A percentile compares a stretch with the other conserved stretches of the same genome.
Conservation (phyloP, 2,113 vertebrate genomes). For the Halcyon senegalensis region DNA sequence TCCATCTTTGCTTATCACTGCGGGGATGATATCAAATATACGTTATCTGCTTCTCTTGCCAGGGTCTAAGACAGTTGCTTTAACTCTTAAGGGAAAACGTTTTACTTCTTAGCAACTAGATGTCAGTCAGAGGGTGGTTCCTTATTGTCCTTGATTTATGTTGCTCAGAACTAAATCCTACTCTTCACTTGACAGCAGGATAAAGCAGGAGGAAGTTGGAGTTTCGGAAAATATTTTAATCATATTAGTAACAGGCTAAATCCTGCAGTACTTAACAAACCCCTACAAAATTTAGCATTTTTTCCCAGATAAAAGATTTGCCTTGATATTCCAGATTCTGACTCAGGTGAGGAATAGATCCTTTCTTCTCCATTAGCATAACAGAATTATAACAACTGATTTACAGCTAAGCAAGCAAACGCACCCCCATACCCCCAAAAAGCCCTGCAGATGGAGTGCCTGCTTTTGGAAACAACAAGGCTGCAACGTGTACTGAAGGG, state of each 20-base stretch:
- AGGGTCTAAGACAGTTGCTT: background rate
- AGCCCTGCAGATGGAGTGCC: background rate
- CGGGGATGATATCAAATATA: conserved; percentile 14
- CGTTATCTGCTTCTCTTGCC: background rate
- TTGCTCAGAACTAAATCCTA: conserved; percentile 19
- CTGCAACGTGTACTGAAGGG: background rate
- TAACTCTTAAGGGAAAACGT: background rate
- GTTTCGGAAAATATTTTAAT: conserved; percentile 22
- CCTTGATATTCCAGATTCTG: background rate
- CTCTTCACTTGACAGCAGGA: background rate
- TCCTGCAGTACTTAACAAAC: background rate
- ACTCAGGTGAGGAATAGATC: background rate
- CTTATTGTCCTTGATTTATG: background rate
- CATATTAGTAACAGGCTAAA: background rate
- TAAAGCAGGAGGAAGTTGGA: conserved; percentile 8
- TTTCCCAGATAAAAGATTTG: background rate
- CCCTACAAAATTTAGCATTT: background rate
- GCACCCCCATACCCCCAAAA: background rate
- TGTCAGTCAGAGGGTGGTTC: background rate
- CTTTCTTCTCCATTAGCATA: background rate
- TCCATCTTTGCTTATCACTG: conserved; percentile 10
- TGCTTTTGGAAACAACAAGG: background rate
- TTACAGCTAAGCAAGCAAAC: background rate
- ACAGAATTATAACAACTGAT: background rate
- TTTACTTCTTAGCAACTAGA: background rate